A percentile compares a stretch with the other conserved stretches of the same genome.
phyloP scores from a whole-genome alignment of 2,113 vertebrate genomes.

The Seriola rivoliana region DNA sequence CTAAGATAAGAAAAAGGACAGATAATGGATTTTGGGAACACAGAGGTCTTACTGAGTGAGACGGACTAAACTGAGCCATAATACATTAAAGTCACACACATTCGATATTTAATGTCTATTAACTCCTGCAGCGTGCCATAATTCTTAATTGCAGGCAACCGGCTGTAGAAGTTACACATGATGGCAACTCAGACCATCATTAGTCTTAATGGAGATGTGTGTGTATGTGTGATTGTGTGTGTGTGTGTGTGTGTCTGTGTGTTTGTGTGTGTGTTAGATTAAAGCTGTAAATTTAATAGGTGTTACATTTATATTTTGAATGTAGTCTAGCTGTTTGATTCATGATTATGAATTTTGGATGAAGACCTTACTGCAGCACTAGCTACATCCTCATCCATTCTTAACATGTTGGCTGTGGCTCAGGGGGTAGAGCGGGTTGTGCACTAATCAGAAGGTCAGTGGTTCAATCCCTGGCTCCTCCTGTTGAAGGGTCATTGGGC shows the following conservation, averaged over 20 bases:
- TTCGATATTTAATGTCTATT: constrained; percentile 66
- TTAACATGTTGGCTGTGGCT: too few species aligned
- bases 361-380: background rate
- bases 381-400: background rate
- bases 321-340: constrained; percentile 7
- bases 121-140: constrained; percentile 56
- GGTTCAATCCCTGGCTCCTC: too few species aligned
- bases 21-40: constrained; percentile 19
- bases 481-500: too few species aligned
- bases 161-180: constrained; percentile 55
- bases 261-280: constrained; percentile 8
- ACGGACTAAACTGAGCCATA: constrained; percentile 20
- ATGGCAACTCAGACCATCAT: constrained; percentile 45
- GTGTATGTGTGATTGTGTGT: background rate
- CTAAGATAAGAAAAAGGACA: constrained; percentile 10
- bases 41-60: constrained; percentile 19
- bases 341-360: constrained; percentile 1
- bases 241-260: background rate
- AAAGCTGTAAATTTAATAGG: constrained; percentile 1
- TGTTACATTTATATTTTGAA: constrained; percentile 16
- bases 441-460: too few species aligned
- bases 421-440: too few species aligned
- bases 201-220: constrained; percentile 58
- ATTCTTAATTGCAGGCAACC: constrained; percentile 58
- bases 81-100: constrained; percentile 51